phyloP scores from a whole-genome alignment of 2,888 invertebrate genomes.

The Melinaea menophilus region DNA sequence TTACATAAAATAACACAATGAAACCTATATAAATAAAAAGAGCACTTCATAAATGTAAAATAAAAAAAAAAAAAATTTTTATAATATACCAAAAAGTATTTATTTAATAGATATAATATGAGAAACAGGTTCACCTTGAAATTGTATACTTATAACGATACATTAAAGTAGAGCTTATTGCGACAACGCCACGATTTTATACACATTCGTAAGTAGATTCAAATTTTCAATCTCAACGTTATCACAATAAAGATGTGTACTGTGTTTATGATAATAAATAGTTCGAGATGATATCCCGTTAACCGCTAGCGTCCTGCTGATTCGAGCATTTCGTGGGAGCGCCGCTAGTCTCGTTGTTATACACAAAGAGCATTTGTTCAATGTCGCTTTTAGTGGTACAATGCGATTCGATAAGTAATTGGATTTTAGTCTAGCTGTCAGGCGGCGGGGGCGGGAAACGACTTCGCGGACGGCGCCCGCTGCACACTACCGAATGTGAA shows the following conservation, averaged over 20 bases:
- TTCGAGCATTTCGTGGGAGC: slow-evolving; percentile 61
- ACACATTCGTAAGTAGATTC: no score
- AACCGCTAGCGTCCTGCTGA: slow-evolving; percentile 41
- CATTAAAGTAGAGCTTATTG: slow-evolving; percentile 2
- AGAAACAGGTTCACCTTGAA: slow-evolving; percentile 62
- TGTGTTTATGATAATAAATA: not conserved
- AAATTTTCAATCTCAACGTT: no score
- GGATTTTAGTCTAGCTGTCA: slow-evolving; percentile 50
- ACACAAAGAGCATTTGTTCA: slow-evolving; percentile 51
- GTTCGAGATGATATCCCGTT: slow-evolving; percentile 30
- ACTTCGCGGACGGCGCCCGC: slow-evolving; percentile 20
- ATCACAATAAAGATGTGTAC: not conserved
- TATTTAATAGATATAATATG: slow-evolving; percentile 1
- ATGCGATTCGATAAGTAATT: slow-evolving; percentile 66
- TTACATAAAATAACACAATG: no score
- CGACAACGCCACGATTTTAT: no score
- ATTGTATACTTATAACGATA: slow-evolving; percentile 57
- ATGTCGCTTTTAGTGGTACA: slow-evolving; percentile 50
- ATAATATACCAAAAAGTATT: not conserved
- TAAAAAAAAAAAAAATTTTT: not conserved
- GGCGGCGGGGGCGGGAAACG: slow-evolving; percentile 48
- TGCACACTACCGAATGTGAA: slow-evolving; percentile 3
- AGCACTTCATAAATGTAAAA: not conserved
- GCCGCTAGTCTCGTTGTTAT: slow-evolving; percentile 44
- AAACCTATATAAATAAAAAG: not conserved